These are phyloP conservation scores for Mustela nigripes DNA, from an alignment of 2,113 vertebrate species.

Conservation along the genomic window DNA sequence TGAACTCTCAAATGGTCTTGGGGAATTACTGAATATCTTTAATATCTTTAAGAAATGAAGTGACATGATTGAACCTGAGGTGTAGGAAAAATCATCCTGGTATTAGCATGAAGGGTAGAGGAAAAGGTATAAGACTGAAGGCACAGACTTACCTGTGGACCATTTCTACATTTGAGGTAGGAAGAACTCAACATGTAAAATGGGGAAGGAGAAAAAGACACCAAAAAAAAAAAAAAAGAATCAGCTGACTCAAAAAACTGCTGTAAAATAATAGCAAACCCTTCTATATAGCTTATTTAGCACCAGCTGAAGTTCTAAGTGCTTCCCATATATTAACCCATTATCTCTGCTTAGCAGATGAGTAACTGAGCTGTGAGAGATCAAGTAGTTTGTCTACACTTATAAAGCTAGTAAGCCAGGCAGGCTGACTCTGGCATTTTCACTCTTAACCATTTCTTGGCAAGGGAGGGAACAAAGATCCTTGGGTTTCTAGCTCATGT, in stretches of 20 bases:
- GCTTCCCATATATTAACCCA: neutral
- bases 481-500: neutral
- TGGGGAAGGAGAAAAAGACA: neutral
- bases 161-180: neutral
- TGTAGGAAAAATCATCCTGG: neutral
- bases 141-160: neutral
- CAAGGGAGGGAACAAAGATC: neutral
- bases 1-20: neutral
- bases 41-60: neutral
- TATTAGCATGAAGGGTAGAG: neutral
- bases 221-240: neutral
- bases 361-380: neutral
- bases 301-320: neutral
- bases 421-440: neutral
- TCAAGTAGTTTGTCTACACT: neutral
- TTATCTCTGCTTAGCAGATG: neutral
- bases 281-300: neutral
- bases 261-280: neutral
- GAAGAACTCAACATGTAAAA: neutral
- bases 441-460: neutral
- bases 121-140: neutral
- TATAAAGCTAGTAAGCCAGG: neutral
- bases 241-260: neutral
- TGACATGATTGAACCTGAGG: neutral
- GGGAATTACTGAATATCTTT: neutral